Percentiles rank a stretch among this genome's conserved stretches.
These are phyloP conservation scores for Phylloscopus trochilus DNA, from an alignment of 2,113 vertebrate genomes.

Conservation along the genomic window DNA sequence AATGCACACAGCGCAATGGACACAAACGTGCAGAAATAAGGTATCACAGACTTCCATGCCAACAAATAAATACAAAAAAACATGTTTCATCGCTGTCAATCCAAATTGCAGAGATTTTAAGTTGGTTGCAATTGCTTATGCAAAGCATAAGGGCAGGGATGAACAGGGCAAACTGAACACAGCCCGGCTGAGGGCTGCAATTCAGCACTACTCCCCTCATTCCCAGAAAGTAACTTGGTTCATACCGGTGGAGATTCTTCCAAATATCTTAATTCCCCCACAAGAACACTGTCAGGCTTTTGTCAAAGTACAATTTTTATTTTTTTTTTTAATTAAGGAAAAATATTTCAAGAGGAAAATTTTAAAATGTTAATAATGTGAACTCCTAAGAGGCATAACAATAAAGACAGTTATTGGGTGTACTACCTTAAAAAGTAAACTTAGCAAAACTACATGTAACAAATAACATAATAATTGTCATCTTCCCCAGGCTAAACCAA, in stretches of 20 bases:
- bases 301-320: background rate
- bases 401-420: background rate
- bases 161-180: background rate
- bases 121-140: background rate
- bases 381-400: background rate
- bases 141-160: accelerated
- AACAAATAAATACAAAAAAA: background rate
- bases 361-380: background rate
- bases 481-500: background rate
- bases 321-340: background rate
- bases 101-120: accelerated
- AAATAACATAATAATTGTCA: background rate
- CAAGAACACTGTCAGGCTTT: background rate
- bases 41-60: accelerated
- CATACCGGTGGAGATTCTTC: background rate
- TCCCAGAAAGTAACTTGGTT: background rate
- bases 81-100: accelerated
- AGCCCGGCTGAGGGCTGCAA: accelerated
- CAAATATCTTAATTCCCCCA: accelerated
- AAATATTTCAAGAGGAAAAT: background rate
- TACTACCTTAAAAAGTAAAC: background rate
- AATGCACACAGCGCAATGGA: accelerated
- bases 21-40: background rate
- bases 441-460: background rate
- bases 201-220: background rate